These are phyloP conservation scores for Caenorhabditis sp. DNA, from an alignment of 2,888 invertebrate species.

Conservation along the genomic window DNA sequence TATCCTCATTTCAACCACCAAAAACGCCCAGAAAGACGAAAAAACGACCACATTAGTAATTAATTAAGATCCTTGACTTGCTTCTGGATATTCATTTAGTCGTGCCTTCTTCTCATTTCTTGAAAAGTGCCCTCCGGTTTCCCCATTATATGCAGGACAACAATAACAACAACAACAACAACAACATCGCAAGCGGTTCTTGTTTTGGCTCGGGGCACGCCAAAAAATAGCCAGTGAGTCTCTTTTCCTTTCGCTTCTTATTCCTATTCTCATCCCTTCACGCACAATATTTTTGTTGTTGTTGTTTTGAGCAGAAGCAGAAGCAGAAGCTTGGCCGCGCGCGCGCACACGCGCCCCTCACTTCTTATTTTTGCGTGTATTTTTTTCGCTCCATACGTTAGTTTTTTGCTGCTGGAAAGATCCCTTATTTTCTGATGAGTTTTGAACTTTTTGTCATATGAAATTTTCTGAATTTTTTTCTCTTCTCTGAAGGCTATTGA, in stretches of 20 bases:
- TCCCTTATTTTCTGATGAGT: not conserved
- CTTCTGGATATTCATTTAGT: too few species aligned
- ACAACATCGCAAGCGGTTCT: not conserved
- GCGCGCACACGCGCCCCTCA: not conserved
- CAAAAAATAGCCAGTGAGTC: not conserved
- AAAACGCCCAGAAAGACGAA: too few species aligned
- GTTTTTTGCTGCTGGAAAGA: not conserved
- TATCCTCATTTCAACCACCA: too few species aligned
- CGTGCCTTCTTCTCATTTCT: too few species aligned
- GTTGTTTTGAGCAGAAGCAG: not conserved
- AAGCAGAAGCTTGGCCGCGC: not conserved
- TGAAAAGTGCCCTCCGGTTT: too few species aligned
- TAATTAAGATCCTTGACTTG: too few species aligned
- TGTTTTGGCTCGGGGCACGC: not conserved
- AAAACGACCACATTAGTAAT: too few species aligned
- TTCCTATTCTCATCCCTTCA: not conserved
- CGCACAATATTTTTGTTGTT: not conserved
- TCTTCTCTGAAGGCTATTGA: too few species aligned
- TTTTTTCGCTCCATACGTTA: not conserved
- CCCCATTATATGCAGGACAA: not conserved
- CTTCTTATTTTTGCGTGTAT: not conserved
- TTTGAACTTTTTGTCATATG: too few species aligned
- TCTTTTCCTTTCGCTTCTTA: not conserved
- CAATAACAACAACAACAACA: too few species aligned
- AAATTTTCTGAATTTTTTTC: too few species aligned